Evolutionary conservation across 2,888 invertebrate genomes (phyloP), one percentile per base, ranked within the genome.

Genomic region (Agonopterix arenella): DNA sequence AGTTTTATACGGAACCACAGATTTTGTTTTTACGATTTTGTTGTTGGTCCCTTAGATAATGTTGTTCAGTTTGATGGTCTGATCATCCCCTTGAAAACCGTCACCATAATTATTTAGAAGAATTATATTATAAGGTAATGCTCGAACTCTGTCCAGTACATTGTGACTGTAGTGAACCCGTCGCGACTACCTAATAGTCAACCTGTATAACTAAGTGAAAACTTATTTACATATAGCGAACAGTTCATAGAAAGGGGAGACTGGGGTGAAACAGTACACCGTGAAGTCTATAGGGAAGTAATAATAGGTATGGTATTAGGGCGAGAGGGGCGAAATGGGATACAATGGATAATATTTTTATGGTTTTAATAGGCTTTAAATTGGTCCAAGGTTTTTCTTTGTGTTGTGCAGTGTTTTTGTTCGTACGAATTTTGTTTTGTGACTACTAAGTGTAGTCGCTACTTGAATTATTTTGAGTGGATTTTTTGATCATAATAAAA

Each of bases 281-380:
- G 58, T 64, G 55, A 62, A 65, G 57, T 66, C 63, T 57, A 52
- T 49, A 60, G 62, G 66, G 68, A 68, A 58, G 66, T 66, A 69
- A 70, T 68, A 62, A 72, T 64, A 59, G 64, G 56, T 52, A 49
- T 52, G 54, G 55, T 61, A 66, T 68, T 70, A 66, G 61, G 61
- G 66, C 53, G 44, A 48, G 61, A 61, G 56, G 64, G 64, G 68
- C 57, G 56, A 57, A 68, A 65, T 64, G 56, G 63, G 61, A 67
- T 61, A 71, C 61, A 66, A 65, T 62, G 56, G 57, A 44, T 51
- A 46, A 52, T 58, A 57, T 61, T 58, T 61, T 57, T 56, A 55
- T 56, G 51, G 52, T 51, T 52, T 55, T 53, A 48, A 45, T 11
- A 28, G 10, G 46, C 48, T 44, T 51, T 48, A 38, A 9, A 13